Percentiles rank a stretch among this genome's conserved stretches.
Evolutionary conservation across 2,888 invertebrate species (phyloP).

Genomic region (Drosophila falleni): DNA sequence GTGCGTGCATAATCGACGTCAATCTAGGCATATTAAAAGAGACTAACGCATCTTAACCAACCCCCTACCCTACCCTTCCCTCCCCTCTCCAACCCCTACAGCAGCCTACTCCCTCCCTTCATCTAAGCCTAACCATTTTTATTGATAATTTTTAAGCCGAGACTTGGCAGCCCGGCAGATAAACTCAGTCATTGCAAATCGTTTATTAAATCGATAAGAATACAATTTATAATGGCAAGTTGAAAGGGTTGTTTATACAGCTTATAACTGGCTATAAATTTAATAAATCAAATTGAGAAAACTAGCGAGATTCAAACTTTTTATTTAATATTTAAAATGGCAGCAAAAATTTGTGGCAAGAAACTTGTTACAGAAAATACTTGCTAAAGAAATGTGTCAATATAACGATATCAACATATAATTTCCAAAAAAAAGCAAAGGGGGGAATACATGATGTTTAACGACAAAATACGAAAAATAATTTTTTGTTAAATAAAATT

Average conservation of each 20-base stretch:
- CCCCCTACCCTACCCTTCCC: not conserved
- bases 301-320: not conserved
- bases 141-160: conserved; percentile 49
- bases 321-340: not conserved
- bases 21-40: conserved; percentile 79
- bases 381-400: too few relatives aligned
- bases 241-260: conserved; percentile 6
- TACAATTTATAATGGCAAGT: conserved; percentile 1
- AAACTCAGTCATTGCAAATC: conserved; percentile 5
- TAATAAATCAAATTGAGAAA: not conserved
- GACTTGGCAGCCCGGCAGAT: conserved; percentile 28
- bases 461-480: too few relatives aligned
- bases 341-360: not conserved
- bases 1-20: conserved; percentile 81
- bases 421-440: too few relatives aligned
- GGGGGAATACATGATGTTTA: too few relatives aligned
- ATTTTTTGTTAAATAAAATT: too few relatives aligned
- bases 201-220: conserved; percentile 15
- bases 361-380: too few relatives aligned
- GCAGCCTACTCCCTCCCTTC: not conserved
- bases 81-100: not conserved
- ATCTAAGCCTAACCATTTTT: conserved; percentile 22
- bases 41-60: conserved; percentile 59
- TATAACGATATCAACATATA: too few relatives aligned
- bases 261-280: not conserved